phyloP scores from a whole-genome alignment of 2,888 invertebrate genomes.

The Sceliomorpha sp. region DNA sequence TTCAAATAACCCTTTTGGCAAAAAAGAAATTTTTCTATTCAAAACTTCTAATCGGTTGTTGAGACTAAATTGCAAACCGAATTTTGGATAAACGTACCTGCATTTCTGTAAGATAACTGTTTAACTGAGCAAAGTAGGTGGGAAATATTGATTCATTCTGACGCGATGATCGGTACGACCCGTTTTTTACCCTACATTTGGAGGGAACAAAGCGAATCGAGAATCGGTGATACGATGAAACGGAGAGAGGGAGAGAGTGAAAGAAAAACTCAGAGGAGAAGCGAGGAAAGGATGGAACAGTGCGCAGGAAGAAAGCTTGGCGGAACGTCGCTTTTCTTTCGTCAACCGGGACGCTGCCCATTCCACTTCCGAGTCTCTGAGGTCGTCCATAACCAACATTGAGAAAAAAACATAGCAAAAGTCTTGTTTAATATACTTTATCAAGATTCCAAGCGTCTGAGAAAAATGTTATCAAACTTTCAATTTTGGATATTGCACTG shows the following conservation, averaged over 20 bases:
- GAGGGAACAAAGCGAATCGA: background rate
- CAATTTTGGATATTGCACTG: too few species aligned
- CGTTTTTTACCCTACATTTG: slow-evolving; percentile 9
- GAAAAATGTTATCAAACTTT: background rate
- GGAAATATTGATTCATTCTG: slow-evolving; percentile 18
- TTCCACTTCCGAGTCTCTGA: slow-evolving; percentile 62
- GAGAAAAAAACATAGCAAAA: slow-evolving; percentile 10
- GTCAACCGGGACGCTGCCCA: slow-evolving; percentile 76
- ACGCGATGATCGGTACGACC: slow-evolving; percentile 15
- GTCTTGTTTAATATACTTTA: background rate
- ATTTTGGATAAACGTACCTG: too few species aligned
- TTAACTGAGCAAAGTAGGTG: too few species aligned
- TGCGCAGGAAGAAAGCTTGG: slow-evolving; percentile 67
- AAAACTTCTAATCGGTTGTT: too few species aligned
- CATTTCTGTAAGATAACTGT: too few species aligned
- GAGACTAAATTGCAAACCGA: too few species aligned
- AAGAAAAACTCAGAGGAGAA: slow-evolving; percentile 27
- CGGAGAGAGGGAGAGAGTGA: slow-evolving; percentile 18
- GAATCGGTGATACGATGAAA: slow-evolving; percentile 16
- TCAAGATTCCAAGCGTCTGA: background rate
- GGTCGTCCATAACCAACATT: slow-evolving; percentile 52
- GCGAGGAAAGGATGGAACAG: slow-evolving; percentile 31
- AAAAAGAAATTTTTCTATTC: too few species aligned
- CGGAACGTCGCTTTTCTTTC: slow-evolving; percentile 79
- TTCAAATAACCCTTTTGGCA: too few species aligned